A percentile compares a stretch with the other conserved stretches of the same genome.
phyloP scores from a whole-genome alignment of 2,797 vertebrate species.

The Channa striata region DNA sequence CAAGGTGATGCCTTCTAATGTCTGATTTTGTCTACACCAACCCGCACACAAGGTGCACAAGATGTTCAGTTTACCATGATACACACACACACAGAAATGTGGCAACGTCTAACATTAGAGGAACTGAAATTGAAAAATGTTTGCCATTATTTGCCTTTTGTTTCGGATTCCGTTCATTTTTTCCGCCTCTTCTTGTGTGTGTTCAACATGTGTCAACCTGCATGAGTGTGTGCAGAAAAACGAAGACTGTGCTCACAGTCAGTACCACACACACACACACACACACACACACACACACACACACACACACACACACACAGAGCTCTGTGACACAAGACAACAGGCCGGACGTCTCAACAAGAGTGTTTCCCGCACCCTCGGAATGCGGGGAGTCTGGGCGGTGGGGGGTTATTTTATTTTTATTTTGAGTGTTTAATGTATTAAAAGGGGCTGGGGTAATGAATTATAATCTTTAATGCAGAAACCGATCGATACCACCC shows the following conservation, averaged over 20 bases:
- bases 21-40: background rate
- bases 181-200: constrained; percentile 1
- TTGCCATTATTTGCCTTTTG: background rate
- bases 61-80: background rate
- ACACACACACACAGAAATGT: background rate
- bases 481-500: constrained; percentile 87
- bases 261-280: constrained; percentile 19
- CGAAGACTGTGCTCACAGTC: constrained; percentile 14
- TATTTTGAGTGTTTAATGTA: constrained; percentile 91
- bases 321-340: constrained; percentile 39
- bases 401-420: constrained; percentile 84
- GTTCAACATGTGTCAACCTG: constrained; percentile 10
- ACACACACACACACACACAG: constrained; percentile 34
- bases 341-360: constrained; percentile 61
- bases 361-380: constrained; percentile 72
- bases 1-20: background rate
- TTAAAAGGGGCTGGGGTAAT: constrained; percentile 88
- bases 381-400: constrained; percentile 58
- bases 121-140: background rate
- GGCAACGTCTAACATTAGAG: background rate
- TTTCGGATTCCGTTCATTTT: background rate
- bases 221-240: constrained; percentile 35
- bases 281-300: constrained; percentile 20
- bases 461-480: constrained; percentile 93
- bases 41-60: background rate